Evolutionary conservation across 2,888 invertebrate genomes (phyloP).

Genomic region (Eudemis profundana): DNA sequence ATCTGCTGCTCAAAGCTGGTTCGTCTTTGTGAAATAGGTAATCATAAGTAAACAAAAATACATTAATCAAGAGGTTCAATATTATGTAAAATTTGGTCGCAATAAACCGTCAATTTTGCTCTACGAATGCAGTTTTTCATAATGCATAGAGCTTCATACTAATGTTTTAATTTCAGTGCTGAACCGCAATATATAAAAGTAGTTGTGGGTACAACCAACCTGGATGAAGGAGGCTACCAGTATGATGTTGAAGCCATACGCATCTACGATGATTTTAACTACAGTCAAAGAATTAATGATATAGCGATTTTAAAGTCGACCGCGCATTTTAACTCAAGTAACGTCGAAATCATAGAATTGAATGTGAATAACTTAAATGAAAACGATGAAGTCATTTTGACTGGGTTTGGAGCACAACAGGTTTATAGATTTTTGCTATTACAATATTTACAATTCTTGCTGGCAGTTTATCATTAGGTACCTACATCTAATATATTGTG

Average conservation of each 20-base stretch:
- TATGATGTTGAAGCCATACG: slow-evolving; percentile 60
- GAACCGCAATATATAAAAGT: slow-evolving; percentile 64
- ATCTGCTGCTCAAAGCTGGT: no score
- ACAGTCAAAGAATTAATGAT: slow-evolving; percentile 61
- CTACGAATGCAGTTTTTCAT: no score
- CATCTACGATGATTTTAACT: slow-evolving; percentile 62
- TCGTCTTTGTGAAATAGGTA: no score
- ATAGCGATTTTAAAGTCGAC: slow-evolving; percentile 69
- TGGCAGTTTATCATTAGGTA: background rate
- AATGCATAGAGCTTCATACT: background rate
- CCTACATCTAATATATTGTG: slow-evolving; percentile 7
- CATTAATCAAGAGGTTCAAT: no score
- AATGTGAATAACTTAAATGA: slow-evolving; percentile 56
- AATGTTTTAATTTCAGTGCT: slow-evolving; percentile 60
- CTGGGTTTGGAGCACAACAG: slow-evolving; percentile 73
- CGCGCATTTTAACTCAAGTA: slow-evolving; percentile 58
- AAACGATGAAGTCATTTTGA: slow-evolving; percentile 64
- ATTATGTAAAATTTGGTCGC: no score
- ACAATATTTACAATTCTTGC: background rate
- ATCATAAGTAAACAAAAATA: no score
- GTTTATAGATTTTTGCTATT: slow-evolving; percentile 51
- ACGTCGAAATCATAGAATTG: slow-evolving; percentile 58
- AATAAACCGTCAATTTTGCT: no score
- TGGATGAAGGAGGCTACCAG: slow-evolving; percentile 62
- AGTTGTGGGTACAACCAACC: slow-evolving; percentile 70